Percentiles rank a stretch among this genome's conserved stretches.
phyloP scores from a whole-genome alignment of 2,113 vertebrate species.

The Eleginops maclovinus region DNA sequence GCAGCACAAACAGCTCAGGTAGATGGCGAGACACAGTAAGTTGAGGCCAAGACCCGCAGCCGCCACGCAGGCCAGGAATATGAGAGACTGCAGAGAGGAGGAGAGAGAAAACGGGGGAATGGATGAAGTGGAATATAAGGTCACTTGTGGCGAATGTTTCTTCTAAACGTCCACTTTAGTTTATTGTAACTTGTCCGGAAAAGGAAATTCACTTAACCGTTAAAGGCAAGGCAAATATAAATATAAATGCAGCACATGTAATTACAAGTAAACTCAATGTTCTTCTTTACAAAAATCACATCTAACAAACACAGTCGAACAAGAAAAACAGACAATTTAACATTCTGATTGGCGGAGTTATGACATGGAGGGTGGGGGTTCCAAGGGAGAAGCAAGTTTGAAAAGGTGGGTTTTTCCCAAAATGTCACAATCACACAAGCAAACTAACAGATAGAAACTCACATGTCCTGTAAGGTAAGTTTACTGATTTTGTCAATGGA shows the following conservation, averaged over 20 bases:
- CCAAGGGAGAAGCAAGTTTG: no score
- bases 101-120: neutral
- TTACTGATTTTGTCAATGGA: no score
- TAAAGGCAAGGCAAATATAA: neutral
- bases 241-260: neutral
- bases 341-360: no score
- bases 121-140: neutral
- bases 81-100: constrained; percentile 86
- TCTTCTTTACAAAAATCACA: no score
- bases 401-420: no score
- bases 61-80: constrained; percentile 90
- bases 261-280: neutral
- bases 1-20: constrained; percentile 93
- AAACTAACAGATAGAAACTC: no score
- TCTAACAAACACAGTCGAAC: no score
- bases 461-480: no score
- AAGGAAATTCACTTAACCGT: no score
- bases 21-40: constrained; percentile 88
- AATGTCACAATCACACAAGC: no score
- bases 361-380: no score
- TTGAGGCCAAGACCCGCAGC: constrained; percentile 91
- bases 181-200: neutral
- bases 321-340: no score
- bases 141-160: neutral
- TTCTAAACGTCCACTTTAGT: neutral